Evolutionary conservation across 1,140 invertebrate genomes (phyloP), one percentile per base, ranked within the genome.

Genomic region (Megalopta genalis): DNA sequence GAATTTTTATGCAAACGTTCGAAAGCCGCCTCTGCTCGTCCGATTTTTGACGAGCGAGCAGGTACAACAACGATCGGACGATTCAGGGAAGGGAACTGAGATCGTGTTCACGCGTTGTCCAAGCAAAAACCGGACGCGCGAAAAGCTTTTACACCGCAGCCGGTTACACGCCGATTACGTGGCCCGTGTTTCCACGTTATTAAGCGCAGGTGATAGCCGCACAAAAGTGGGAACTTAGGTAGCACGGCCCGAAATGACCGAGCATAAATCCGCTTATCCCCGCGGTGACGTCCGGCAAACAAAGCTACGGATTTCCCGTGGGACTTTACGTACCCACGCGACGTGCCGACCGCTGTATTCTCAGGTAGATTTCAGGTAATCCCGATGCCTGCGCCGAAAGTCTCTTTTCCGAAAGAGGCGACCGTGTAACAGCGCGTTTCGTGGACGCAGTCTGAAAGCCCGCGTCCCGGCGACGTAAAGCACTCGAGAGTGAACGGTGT

Each of bases 211-310:
- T 81, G 83, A 84, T 88, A 70, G 87, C n/a, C 52, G 62, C 65
- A 83, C 68, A 85, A 80, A 78, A 81, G 74, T 74, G 71, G 65
- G n/a, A 49, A 64, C 42, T 16, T 49, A 32, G 62, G 75, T 67
- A 78, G 64, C 62, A 81, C 66, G 67, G 82, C 76, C 68, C 77
- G 79, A 77, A 83, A 86, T 77, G 83, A 81, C 62, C 71, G 71
- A 80, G 81, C 83, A 81, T 78, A 90, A 90, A 90, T 91, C 89
- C 88, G 90, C 88, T 91, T 90, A 90, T 89, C 87, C 87, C 80
- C 78, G 85, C 62, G 77, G 42, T 66, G 82, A 84, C 85, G 87
- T 83, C 76, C 87, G 21, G 81, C 83, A 83, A 88, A 90, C 88
- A 90, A 90, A 88, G 83, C 88, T 88, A 85, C 66, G 87, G 84